Conservation (phyloP, 2,888 invertebrate species). For the Nematopogon swammerdamellus region DNA sequence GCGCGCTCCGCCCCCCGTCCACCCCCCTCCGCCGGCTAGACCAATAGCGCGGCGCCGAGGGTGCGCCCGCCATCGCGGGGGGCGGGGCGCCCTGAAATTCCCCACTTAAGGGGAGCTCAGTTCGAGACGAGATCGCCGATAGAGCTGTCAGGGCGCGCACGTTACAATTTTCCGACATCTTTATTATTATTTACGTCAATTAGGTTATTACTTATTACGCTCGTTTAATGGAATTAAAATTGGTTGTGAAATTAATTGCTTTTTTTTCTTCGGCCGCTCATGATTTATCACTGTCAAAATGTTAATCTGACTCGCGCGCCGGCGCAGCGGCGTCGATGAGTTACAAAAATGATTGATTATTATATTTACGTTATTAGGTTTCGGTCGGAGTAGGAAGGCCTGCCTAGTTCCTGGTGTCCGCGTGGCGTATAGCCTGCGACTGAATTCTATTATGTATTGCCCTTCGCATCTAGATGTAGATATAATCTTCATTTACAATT, state of each 20-base stretch:
- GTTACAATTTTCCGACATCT: constrained; percentile 53
- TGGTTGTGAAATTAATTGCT: constrained; percentile 54
- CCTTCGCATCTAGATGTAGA: too few relatives aligned
- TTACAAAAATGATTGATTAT: constrained; percentile 53
- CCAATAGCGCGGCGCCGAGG: constrained; percentile 12
- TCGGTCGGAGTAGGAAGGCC: not conserved
- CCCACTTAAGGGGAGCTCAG: constrained; percentile 17
- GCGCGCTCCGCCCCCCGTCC: constrained; percentile 19
- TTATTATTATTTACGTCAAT: constrained; percentile 59
- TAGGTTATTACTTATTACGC: constrained; percentile 50
- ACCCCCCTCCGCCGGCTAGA: constrained; percentile 14
- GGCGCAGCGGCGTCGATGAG: constrained; percentile 15
- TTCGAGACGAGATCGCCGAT: constrained; percentile 44
- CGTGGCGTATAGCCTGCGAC: too few relatives aligned
- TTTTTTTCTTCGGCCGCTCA: constrained; percentile 36
- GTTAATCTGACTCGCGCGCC: constrained; percentile 47
- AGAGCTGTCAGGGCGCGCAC: constrained; percentile 53
- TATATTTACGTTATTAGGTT: constrained; percentile 17
- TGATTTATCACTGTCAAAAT: constrained; percentile 54
- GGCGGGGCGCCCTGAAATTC: constrained; percentile 16
- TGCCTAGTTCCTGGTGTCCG: too few relatives aligned
- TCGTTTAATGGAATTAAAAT: constrained; percentile 55
- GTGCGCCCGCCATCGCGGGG: constrained; percentile 15
- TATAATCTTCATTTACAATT: too few relatives aligned
- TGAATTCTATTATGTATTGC: too few relatives aligned